These are phyloP conservation scores for Astreopora myriophthalma DNA, from an alignment of 64 coral and sea anemone genomes.

Conservation along the genomic window DNA sequence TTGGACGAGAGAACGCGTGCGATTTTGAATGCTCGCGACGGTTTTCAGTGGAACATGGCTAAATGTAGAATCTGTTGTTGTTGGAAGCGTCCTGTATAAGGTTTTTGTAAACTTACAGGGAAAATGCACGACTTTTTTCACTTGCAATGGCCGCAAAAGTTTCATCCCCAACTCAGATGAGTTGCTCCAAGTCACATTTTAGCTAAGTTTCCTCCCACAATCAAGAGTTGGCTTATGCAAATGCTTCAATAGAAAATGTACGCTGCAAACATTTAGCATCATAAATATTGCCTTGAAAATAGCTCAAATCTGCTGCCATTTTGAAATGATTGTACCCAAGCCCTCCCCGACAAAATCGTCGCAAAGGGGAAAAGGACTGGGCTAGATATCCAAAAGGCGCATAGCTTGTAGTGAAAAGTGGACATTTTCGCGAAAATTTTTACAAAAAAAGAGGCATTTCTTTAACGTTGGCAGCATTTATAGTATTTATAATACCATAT, in stretches of 20 bases:
- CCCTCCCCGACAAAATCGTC: neutral
- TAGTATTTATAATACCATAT: no score
- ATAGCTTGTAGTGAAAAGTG: no score
- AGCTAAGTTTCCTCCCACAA: neutral
- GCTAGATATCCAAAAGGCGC: no score
- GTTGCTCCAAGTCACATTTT: neutral
- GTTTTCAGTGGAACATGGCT: conserved; percentile 53
- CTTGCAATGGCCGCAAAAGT: neutral
- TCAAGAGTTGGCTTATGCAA: neutral
- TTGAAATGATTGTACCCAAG: conserved; percentile 31
- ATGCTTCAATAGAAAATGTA: neutral
- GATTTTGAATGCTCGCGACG: conserved; percentile 91
- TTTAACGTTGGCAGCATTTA: no score
- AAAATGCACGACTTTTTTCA: neutral
- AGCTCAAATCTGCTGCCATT: neutral
- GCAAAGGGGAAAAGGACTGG: neutral
- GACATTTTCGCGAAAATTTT: no score
- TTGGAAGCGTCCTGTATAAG: neutral
- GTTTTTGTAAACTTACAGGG: neutral
- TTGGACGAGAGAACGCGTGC: conserved; percentile 80
- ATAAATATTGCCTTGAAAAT: neutral
- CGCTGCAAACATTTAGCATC: neutral
- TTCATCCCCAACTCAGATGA: neutral
- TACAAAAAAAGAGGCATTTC: no score
- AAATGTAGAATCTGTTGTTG: neutral